Percentiles rank a stretch among this genome's conserved stretches.
These are phyloP conservation scores for Scaptomyza montana DNA, from an alignment of 1,140 invertebrate genomes.

Conservation along the genomic window DNA sequence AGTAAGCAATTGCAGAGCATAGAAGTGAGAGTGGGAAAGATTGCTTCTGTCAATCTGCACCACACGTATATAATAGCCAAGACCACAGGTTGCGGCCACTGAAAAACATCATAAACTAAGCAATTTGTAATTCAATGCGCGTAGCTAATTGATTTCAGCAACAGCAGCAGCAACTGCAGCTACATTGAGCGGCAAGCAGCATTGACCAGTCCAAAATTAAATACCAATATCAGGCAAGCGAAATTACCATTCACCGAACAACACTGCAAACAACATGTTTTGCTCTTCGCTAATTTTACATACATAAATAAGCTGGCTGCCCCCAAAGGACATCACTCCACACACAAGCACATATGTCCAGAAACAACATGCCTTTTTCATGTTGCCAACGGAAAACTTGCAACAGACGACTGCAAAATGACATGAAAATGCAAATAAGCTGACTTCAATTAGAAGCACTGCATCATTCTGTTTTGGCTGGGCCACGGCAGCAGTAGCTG, in stretches of 20 bases:
- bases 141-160: constrained; percentile 68
- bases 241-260: constrained; percentile 26
- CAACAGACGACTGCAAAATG: constrained; percentile 11
- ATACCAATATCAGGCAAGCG: constrained; percentile 35
- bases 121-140: constrained; percentile 67
- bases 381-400: constrained; percentile 28
- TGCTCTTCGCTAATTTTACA: constrained; percentile 43
- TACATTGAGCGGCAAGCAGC: constrained; percentile 6
- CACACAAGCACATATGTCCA: neutral
- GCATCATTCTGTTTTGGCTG: constrained; percentile 8
- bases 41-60: neutral
- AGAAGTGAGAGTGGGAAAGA: neutral
- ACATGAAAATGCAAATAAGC: constrained; percentile 25
- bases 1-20: constrained; percentile 24
- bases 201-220: constrained; percentile 57
- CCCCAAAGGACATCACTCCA: constrained; percentile 13
- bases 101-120: constrained; percentile 55
- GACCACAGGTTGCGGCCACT: neutral
- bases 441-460: constrained; percentile 26
- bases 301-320: constrained; percentile 50
- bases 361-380: constrained; percentile 44
- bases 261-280: constrained; percentile 43
- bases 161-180: constrained; percentile 17
- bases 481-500: neutral
- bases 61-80: constrained; percentile 3